Evolutionary conservation across 2,113 vertebrate species (phyloP), one percentile per base, ranked within the genome.

Genomic region (Labeo rohita): DNA sequence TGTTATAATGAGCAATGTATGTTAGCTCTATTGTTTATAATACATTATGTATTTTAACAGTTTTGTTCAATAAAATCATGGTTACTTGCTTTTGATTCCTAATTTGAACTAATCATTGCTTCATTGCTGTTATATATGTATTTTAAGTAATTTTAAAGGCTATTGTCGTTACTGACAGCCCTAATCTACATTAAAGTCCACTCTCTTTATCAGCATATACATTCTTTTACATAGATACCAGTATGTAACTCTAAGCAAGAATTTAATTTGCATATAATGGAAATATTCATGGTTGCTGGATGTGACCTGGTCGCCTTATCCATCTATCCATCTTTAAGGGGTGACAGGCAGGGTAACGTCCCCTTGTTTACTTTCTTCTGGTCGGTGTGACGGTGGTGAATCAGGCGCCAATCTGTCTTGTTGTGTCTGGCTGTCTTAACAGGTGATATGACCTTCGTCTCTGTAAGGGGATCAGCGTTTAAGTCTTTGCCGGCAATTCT

Each of bases 391-490:
- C 13, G n/a, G 43, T 36, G 36, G n/a, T 70, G 43, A 63, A 21
- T 8, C 81, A 78, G 47, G 76, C 16, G 21, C 18, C 47, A 59
- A 65, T 74, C 86, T 68, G 63, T 28, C 28, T 59, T 66, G 81
- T 87, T 77, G 82, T 78, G 72, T 81, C 83, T 87, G 84, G 54
- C 52, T 63, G 81, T 66, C 82, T 63, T 85, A 80, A 88, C 43
- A 63, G 80, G 65, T 70, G 83, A 75, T 78, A 65, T 76, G 86
- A 84, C 84, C 82, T 87, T 88, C 73, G 47, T 65, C 87, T 87
- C 68, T 82, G 74, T 84, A 84, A 86, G 84, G 59, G 39, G 87
- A 86, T 89, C 68, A 86, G 61, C n/a, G 74, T 54, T 61, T 85
- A 80, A 83, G 86, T 59, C 86, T 78, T 90, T 68, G 28, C 52